phyloP scores from a whole-genome alignment of 2,113 vertebrate species.

The Rhynchopsitta pachyrhyncha region DNA sequence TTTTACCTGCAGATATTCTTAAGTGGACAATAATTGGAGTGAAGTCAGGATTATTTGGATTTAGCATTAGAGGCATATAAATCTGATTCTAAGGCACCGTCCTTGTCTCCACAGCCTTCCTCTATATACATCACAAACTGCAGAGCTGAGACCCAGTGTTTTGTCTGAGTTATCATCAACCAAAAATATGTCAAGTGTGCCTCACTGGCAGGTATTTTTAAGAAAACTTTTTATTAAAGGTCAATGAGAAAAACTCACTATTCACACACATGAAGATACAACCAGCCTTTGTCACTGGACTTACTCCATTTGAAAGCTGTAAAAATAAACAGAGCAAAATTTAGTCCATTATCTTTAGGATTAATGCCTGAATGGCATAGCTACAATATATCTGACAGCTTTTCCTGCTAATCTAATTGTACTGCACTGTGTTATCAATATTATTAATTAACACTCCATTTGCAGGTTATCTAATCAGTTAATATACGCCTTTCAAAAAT shows the following conservation, averaged over 20 bases:
- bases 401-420: slow-evolving; percentile 26
- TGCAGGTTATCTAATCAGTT: slow-evolving; percentile 45
- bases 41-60: neutral
- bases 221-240: slow-evolving; percentile 23
- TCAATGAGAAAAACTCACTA: neutral
- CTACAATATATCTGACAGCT: neutral
- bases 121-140: neutral
- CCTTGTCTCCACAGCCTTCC: neutral
- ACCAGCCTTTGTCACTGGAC: neutral
- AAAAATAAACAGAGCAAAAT: neutral
- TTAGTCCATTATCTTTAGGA: slow-evolving; percentile 13
- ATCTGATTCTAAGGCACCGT: neutral
- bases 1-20: neutral
- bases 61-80: neutral
- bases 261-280: neutral
- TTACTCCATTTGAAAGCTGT: neutral
- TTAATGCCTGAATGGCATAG: neutral
- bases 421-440: neutral
- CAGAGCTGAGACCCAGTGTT: neutral
- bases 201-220: slow-evolving; percentile 1
- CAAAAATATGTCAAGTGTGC: neutral
- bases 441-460: slow-evolving; percentile 48
- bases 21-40: neutral
- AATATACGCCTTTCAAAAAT: neutral
- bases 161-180: neutral